These are phyloP conservation scores for Muscidifurax raptorellus DNA, from an alignment of 1,140 invertebrate species.

Conservation along the genomic window DNA sequence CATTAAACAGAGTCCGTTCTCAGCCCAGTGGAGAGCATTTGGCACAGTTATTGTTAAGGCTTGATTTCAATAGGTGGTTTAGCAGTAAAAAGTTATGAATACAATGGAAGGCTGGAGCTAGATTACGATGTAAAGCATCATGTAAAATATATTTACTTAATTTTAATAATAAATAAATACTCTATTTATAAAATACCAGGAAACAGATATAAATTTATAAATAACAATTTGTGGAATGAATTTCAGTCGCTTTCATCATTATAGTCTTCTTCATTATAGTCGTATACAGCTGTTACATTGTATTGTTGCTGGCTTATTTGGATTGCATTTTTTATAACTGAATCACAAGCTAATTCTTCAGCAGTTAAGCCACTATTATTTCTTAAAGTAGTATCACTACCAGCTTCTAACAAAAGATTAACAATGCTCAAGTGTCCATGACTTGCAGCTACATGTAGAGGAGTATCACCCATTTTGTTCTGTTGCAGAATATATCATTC, in stretches of 20 bases:
- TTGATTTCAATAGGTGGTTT: constrained; percentile 87
- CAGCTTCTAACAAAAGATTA: constrained; percentile 78
- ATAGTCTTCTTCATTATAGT: constrained; percentile 68
- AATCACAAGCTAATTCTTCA: constrained; percentile 76
- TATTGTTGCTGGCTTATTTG: constrained; percentile 64
- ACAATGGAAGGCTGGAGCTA: not conserved
- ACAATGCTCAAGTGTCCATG: constrained; percentile 80
- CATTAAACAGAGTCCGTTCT: constrained; percentile 78
- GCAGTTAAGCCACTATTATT: constrained; percentile 78
- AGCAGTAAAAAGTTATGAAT: constrained; percentile 71
- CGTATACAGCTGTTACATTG: constrained; percentile 45
- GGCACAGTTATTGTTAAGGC: constrained; percentile 81
- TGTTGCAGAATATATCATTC: constrained; percentile 56
- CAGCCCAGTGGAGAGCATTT: constrained; percentile 82
- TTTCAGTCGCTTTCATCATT: constrained; percentile 70
- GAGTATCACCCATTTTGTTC: constrained; percentile 81
- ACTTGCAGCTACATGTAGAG: constrained; percentile 77
- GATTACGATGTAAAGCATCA: constrained; percentile 27
- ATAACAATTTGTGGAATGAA: constrained; percentile 41
- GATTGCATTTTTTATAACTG: constrained; percentile 70
- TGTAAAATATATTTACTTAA: constrained; percentile 44
- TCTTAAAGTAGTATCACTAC: constrained; percentile 75
- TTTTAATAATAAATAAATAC: constrained; percentile 51
- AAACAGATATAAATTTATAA: constrained; percentile 51
- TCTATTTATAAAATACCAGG: constrained; percentile 38